These are phyloP conservation scores for Plectrocnemia conspersa DNA, from an alignment of 1,140 invertebrate species.

Conservation along the genomic window DNA sequence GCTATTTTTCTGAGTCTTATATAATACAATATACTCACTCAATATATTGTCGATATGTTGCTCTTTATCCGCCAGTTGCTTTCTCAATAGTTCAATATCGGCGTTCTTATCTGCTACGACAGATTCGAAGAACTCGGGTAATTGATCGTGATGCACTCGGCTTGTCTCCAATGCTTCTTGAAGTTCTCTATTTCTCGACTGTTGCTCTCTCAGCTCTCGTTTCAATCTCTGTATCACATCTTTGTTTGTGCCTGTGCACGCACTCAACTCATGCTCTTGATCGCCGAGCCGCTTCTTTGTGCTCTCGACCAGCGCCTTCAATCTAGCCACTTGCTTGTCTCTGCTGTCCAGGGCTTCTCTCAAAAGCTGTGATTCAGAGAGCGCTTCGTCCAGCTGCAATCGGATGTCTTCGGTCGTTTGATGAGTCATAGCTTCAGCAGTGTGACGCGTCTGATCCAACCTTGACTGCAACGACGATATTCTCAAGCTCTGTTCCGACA, in stretches of 20 bases:
- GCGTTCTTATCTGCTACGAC: constrained; percentile 64
- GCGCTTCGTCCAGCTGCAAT: constrained; percentile 62
- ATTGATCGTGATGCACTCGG: constrained; percentile 36
- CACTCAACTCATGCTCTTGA: constrained; percentile 54
- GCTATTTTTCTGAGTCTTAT: too few relatives aligned
- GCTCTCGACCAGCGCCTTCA: constrained; percentile 45
- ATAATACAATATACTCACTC: constrained; percentile 18
- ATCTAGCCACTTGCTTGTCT: constrained; percentile 54
- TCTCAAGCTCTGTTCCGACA: constrained; percentile 73
- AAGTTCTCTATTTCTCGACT: constrained; percentile 52
- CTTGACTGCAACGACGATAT: constrained; percentile 73
- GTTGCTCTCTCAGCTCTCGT: constrained; percentile 51
- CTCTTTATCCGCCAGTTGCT: constrained; percentile 51
- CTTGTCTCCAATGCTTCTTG: constrained; percentile 46
- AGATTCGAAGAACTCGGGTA: constrained; percentile 58
- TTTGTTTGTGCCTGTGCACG: constrained; percentile 43
- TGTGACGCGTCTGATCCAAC: constrained; percentile 70
- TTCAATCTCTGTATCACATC: constrained; percentile 53
- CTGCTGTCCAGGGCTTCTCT: constrained; percentile 54
- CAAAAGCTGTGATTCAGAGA: constrained; percentile 52
- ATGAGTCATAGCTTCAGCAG: constrained; percentile 64
- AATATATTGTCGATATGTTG: constrained; percentile 41
- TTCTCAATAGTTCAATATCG: constrained; percentile 59
- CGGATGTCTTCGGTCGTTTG: constrained; percentile 61
- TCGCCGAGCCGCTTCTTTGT: constrained; percentile 46